Evolutionary conservation across 2,113 vertebrate species (phyloP).

Genomic region (Lota lota): DNA sequence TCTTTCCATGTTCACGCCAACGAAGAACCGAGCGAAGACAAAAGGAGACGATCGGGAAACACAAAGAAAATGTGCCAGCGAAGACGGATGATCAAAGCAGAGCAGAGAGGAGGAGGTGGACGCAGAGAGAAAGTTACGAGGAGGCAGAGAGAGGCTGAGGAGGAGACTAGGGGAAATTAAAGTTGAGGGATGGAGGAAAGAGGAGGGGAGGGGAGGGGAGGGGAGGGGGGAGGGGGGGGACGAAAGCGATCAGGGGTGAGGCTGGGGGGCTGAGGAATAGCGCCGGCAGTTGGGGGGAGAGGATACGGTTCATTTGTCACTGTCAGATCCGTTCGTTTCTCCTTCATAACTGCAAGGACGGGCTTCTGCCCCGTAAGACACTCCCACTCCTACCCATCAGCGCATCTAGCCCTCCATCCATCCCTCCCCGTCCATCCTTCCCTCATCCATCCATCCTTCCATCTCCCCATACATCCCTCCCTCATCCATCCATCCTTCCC

Average conservation of each 20-base stretch:
- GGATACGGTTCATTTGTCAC: constrained; percentile 75
- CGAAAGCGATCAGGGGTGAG: constrained; percentile 25
- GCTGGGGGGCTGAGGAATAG: constrained; percentile 39
- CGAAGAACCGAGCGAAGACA: not conserved
- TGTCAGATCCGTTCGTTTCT: constrained; percentile 75
- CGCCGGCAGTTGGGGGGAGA: constrained; percentile 59
- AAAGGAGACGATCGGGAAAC: not conserved
- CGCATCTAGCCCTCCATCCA: constrained; percentile 46
- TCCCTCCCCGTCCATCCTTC: constrained; percentile 28
- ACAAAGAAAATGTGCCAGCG: not conserved
- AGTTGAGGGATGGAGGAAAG: constrained; percentile 21
- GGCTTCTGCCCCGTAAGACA: constrained; percentile 48
- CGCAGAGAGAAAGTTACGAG: not conserved
- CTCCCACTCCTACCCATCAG: constrained; percentile 23
- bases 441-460: not conserved
- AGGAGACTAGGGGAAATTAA: constrained; percentile 14
- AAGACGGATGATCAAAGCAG: constrained; percentile 11
- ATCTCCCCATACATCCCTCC: too few relatives aligned
- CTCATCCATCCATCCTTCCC: not conserved
- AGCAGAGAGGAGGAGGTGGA: constrained; percentile 11
- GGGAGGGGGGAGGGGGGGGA: constrained; percentile 36
- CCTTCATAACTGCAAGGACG: constrained; percentile 70
- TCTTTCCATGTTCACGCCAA: not conserved
- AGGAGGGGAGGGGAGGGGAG: constrained; percentile 33
- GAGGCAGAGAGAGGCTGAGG: constrained; percentile 8